These are phyloP conservation scores for Zaprionus bogoriensis DNA, from an alignment of 2,888 invertebrate species.

Conservation along the genomic window DNA sequence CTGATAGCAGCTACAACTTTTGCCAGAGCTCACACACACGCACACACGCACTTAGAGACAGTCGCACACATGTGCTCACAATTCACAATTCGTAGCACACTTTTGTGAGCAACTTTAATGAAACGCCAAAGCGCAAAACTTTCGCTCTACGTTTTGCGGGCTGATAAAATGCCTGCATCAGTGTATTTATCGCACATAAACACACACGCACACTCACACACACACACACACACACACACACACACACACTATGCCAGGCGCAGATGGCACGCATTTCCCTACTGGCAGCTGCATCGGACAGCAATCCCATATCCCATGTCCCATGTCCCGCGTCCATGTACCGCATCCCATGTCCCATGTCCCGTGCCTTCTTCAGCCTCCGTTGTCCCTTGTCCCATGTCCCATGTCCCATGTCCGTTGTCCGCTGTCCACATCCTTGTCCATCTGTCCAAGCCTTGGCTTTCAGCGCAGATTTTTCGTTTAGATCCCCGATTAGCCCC, in stretches of 20 bases:
- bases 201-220: conserved; percentile 10
- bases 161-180: conserved; percentile 51
- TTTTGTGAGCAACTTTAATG: conserved; percentile 71
- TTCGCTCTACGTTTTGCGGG: conserved; percentile 50
- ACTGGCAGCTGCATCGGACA: conserved; percentile 39
- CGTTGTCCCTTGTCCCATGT: neutral
- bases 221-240: neutral
- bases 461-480: conserved; percentile 36
- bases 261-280: conserved; percentile 31
- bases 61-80: conserved; percentile 4
- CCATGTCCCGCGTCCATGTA: too few relatives aligned
- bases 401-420: neutral
- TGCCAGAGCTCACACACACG: conserved; percentile 24
- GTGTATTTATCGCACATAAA: conserved; percentile 31
- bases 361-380: too few relatives aligned
- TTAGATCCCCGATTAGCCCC: conserved; percentile 30
- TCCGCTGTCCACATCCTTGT: conserved; percentile 1
- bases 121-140: conserved; percentile 70
- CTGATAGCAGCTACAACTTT: conserved; percentile 73
- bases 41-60: neutral
- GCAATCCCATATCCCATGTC: conserved; percentile 14
- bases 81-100: conserved; percentile 65
- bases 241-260: neutral
- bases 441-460: conserved; percentile 15
- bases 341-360: neutral